These are phyloP conservation scores for Uropetala carovei DNA, from an alignment of 2,888 invertebrate species.

Conservation along the genomic window DNA sequence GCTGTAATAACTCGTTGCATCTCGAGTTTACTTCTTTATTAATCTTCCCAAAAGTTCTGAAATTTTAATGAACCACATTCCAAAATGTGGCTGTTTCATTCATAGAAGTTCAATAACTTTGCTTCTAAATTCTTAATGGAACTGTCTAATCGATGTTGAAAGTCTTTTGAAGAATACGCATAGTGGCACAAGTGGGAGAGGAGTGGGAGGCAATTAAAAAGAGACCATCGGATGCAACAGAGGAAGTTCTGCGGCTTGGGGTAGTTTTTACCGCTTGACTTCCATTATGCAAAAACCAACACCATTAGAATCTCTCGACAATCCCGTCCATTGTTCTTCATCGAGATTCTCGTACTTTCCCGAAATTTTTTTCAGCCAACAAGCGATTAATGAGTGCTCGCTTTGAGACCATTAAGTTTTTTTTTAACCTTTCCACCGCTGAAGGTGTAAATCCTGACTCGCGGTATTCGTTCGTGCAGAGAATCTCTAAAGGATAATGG, in stretches of 20 bases:
- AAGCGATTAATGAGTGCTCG: conserved; percentile 7
- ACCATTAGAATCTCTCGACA: background rate
- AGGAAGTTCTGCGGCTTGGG: background rate
- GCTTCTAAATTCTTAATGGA: no score
- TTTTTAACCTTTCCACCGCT: no score
- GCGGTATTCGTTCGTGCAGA: no score
- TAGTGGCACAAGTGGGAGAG: background rate
- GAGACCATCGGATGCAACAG: background rate
- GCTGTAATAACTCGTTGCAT: no score
- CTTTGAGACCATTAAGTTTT: background rate
- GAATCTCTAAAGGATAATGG: no score
- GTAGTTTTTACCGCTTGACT: conserved; percentile 19
- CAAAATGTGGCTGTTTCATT: no score
- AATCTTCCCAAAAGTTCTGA: no score
- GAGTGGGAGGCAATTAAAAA: background rate
- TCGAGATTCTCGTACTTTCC: background rate
- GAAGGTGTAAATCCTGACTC: no score
- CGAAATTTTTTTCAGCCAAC: background rate
- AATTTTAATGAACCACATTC: no score
- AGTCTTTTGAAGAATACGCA: background rate
- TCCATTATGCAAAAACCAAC: conserved; percentile 13
- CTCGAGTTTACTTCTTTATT: no score
- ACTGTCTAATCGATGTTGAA: no score
- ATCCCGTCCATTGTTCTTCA: background rate
- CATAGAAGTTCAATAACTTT: no score